Base-by-base conservation (phyloP, 2,113 vertebrate species). In the Campylomormyrus tamandua region DNA sequence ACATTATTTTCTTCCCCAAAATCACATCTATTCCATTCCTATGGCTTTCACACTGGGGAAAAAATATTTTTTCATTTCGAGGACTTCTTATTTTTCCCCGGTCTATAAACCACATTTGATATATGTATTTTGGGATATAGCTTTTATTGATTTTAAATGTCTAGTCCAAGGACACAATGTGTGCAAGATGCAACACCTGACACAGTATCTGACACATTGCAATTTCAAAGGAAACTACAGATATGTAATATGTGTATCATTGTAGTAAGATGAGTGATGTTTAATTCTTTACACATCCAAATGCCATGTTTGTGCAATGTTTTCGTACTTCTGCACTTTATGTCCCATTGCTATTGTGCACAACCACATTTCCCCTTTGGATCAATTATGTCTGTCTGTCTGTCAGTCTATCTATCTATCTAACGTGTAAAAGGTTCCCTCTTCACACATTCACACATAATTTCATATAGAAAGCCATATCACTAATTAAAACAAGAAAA, bases 161-260 rank as follows among this genome's bases (percentile, higher is more conserved):
- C 74, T 83, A 52, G 88, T 83, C 49, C 89, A 89, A 89, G 70
- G 74, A 89, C 89, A 89, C 5, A 53, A 21, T 89, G 49, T 52
- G n/a, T 83, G 80, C 31, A 35, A 77, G 49, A 70, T 89, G 45
- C 11, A 74, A 27, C 58, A 74, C 42, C 62, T 48, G 45, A 17
- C 70, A 88, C 48, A 89, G 24, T n/a, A 19, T 24, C 45, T 42
- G 62, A 74, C 48, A 49, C 74, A 42, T 42, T 80, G 66, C 52
- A 86, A 11, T 35, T 89, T 89, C 83, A 42, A 89, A 58, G 15
- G 31, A 24, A 85, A 85, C 31, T 89, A 27, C 56, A 50, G 19
- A 66, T 35, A 42, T 80, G 35, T 80, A 80, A 42, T 42, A 80
- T 80, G 35, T 19, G 31, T 7, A 21, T 80, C 74, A 39, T 42